These are phyloP conservation scores for Florisuga fusca DNA, from an alignment of 2,797 vertebrate genomes.

Conservation along the genomic window DNA sequence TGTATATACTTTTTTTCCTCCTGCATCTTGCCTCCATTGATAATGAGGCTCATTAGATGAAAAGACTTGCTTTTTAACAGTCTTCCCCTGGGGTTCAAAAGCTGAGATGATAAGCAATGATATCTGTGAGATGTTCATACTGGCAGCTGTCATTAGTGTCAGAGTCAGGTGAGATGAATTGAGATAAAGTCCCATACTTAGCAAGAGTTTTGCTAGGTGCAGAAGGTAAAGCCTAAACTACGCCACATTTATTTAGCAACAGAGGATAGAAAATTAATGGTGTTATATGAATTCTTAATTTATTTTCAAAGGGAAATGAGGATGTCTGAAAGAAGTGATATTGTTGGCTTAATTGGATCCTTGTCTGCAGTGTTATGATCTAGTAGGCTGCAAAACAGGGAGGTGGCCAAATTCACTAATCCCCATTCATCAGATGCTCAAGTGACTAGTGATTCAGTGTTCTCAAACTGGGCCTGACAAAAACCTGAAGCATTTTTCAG, in stretches of 20 bases:
- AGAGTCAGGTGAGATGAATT: neutral
- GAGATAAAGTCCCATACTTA: neutral
- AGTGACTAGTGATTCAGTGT: neutral
- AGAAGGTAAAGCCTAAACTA: neutral
- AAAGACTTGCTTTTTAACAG: neutral
- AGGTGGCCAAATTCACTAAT: neutral
- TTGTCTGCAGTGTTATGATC: neutral
- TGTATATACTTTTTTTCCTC: neutral
- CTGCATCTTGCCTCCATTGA: neutral
- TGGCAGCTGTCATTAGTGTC: neutral
- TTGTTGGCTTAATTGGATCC: neutral
- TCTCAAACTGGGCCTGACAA: neutral
- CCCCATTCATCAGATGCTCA: neutral
- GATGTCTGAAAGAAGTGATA: neutral
- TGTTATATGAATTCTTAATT: neutral
- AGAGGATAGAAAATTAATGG: neutral
- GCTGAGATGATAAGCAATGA: neutral
- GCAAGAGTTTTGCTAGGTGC: neutral
- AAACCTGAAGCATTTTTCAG: neutral
- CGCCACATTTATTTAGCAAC: neutral
- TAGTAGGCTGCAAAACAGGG: accelerated
- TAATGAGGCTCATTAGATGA: neutral
- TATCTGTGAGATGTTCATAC: neutral
- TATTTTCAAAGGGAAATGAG: neutral
- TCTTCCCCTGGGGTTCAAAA: neutral